A percentile compares a stretch with the other conserved stretches of the same genome.
These are phyloP conservation scores for Nomada goodeniana DNA, from an alignment of 2,888 invertebrate genomes.

Conservation along the genomic window DNA sequence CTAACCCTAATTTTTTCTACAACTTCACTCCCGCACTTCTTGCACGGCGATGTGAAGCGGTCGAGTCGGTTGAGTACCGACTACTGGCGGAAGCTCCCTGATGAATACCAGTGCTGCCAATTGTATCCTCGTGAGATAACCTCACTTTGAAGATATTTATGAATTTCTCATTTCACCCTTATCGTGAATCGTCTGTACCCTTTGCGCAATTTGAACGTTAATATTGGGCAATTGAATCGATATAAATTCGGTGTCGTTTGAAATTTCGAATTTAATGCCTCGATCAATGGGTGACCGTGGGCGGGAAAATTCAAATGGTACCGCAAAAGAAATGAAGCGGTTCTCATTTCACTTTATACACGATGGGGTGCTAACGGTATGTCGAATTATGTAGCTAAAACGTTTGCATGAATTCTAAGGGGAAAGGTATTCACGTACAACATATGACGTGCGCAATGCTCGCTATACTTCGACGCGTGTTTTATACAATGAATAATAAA, in stretches of 20 bases:
- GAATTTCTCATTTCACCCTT: conserved; percentile 10
- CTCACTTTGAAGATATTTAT: conserved; percentile 28
- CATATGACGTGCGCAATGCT: neutral
- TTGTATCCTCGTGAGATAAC: conserved; percentile 35
- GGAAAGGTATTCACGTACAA: neutral
- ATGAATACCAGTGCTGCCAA: conserved; percentile 64
- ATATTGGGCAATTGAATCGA: too few relatives aligned
- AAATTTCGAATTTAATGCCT: neutral
- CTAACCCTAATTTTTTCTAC: conserved; percentile 56
- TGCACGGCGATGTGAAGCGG: conserved; percentile 76
- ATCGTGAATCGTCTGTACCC: neutral
- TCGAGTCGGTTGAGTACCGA: conserved; percentile 73
- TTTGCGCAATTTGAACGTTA: too few relatives aligned
- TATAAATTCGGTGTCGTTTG: neutral
- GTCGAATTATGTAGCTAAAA: conserved; percentile 18
- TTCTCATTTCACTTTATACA: conserved; percentile 52
- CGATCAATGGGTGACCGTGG: neutral
- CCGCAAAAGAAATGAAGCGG: conserved; percentile 58
- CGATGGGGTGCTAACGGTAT: conserved; percentile 58
- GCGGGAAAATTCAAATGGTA: conserved; percentile 61
- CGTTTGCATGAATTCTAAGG: conserved; percentile 6
- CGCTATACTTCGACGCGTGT: neutral
- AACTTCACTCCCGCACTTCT: conserved; percentile 79
- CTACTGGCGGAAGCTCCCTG: conserved; percentile 63
- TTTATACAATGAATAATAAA: neutral